Evolutionary conservation across 2,888 invertebrate genomes (phyloP).

Genomic region (Tetheella fluctuosa): DNA sequence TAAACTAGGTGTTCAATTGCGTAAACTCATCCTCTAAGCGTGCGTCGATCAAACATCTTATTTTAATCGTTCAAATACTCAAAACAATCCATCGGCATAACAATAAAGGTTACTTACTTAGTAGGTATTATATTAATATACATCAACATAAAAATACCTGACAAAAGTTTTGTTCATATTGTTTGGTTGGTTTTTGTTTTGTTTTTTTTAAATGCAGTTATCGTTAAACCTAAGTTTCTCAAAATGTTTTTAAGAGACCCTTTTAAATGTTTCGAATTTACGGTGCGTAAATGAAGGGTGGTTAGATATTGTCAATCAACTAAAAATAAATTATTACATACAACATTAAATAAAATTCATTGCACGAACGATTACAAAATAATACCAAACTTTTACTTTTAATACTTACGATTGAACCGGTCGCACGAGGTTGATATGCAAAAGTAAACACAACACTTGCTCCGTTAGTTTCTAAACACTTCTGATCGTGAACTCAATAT

Average conservation of each 20-base stretch:
- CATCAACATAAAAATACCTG: no score
- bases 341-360: conserved; percentile 11
- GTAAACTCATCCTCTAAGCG: not conserved
- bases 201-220: no score
- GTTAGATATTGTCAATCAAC: not conserved
- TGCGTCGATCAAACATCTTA: not conserved
- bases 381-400: conserved; percentile 7
- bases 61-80: not conserved
- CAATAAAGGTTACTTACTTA: no score
- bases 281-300: not conserved
- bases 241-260: not conserved
- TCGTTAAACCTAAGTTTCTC: not conserved
- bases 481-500: conserved; percentile 37
- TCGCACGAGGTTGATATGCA: conserved; percentile 13
- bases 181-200: no score
- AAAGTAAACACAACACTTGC: conserved; percentile 18
- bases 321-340: not conserved
- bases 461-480: conserved; percentile 37
- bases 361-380: conserved; percentile 13
- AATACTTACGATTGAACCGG: conserved; percentile 5
- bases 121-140: not conserved
- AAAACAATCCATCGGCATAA: not conserved
- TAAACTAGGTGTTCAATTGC: not conserved
- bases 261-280: no score
- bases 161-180: no score